Evolutionary conservation across 2,888 invertebrate species (phyloP), one percentile per base, ranked within the genome.

Genomic region (Cheilosia vulpina): DNA sequence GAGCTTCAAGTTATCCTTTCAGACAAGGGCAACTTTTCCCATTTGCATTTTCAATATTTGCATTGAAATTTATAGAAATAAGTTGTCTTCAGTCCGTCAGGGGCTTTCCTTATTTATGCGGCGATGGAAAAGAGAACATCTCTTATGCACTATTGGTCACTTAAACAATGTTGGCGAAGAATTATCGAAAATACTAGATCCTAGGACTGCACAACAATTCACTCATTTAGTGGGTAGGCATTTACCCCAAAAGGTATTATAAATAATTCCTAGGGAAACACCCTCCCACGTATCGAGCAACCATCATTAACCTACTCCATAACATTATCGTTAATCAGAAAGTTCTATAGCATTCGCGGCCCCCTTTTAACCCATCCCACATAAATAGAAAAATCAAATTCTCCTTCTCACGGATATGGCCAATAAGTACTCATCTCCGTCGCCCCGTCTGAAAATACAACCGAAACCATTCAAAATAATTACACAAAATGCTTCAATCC

Each of bases 261-360:
- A 53, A 47, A 47, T 58, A 77, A 52, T 53, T 65, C 19, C 34
- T n/a, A 13, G 4, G 27, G 17, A 55, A 45, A 79, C 15, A 38
- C 78, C 78, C 15, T 63, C 66, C 66, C 57, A 73, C n/a, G 24
- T 17, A 75, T 63, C 38, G 45, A 72, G n/a, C 4, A 75, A 45
- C 62, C 52, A 79, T 63, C 73, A 69, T 75, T 17, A 9, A 9
- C 45, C 17, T 47, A 65, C 58, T 75, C 34, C 45, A 53, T 50
- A 62, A 38, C 68, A 78, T 78, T 73, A 78, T 73, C 78, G 73
- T 78, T 83, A 73, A 83, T 83, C 83, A 83, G 68, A 78, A 83
- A 73, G 83, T 68, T 66, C 60, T 27, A 68, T 52, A 57, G 19
- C 31, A 73, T 68, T 21, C 21, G 11, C 47, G 63, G 62, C 47